phyloP scores from a whole-genome alignment of 2,797 vertebrate genomes.

The Eutrigla gurnardus region DNA sequence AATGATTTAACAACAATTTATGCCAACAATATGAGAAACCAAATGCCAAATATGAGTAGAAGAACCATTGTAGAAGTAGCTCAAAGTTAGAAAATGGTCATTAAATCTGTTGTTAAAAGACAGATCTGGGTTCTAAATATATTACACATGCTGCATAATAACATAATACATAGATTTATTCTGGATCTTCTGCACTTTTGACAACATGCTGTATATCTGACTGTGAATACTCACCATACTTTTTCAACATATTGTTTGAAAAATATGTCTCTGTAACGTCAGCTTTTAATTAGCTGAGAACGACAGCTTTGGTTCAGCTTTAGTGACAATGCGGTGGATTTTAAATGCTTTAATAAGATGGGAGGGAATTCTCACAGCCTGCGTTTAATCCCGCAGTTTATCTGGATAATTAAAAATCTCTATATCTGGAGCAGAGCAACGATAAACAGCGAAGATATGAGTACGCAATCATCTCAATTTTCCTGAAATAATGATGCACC shows the following conservation, averaged over 20 bases:
- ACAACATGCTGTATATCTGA: no score
- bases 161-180: not conserved
- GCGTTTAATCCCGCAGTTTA: slow-evolving; percentile 3
- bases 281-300: not conserved
- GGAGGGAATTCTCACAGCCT: not conserved
- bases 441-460: not conserved
- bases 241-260: no score
- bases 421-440: not conserved
- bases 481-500: slow-evolving; percentile 17
- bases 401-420: not conserved
- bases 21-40: no score
- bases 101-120: not conserved
- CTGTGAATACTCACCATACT: no score
- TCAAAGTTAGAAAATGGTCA: not conserved
- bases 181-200: no score
- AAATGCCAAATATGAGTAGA: not conserved
- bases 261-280: no score
- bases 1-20: not conserved
- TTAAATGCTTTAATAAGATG: not conserved
- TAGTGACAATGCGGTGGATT: not conserved
- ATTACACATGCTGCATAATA: not conserved
- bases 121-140: not conserved
- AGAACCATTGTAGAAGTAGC: not conserved
- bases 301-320: not conserved
- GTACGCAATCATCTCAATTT: slow-evolving; percentile 7